Evolutionary conservation across 2,797 vertebrate genomes (phyloP).

Genomic region (Squalus acanthias): DNA sequence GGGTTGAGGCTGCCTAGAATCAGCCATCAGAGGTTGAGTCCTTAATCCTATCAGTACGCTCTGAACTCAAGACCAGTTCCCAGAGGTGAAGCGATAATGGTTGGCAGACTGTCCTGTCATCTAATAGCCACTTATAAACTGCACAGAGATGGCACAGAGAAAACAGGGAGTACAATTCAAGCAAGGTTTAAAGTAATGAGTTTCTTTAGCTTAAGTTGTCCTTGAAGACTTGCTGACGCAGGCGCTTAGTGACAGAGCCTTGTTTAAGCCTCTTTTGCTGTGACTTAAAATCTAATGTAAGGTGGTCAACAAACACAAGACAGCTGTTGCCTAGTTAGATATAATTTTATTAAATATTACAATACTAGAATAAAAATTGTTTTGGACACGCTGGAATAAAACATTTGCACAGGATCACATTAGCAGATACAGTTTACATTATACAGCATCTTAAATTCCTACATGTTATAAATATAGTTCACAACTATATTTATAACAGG

Average conservation of each 20-base stretch:
- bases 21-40: not conserved
- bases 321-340: too few relatives aligned
- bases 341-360: not conserved
- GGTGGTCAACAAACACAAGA: not conserved
- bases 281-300: not conserved
- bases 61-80: not conserved
- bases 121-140: not conserved
- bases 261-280: conserved; percentile 1
- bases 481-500: not conserved
- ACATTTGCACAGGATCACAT: not conserved
- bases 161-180: not conserved
- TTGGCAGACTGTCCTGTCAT: not conserved
- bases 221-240: not conserved
- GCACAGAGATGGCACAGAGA: not conserved
- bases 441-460: not conserved
- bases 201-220: not conserved
- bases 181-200: not conserved
- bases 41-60: too few relatives aligned
- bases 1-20: not conserved
- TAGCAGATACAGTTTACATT: not conserved
- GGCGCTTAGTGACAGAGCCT: not conserved
- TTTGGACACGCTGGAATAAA: not conserved
- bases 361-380: not conserved
- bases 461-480: not conserved
- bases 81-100: not conserved